Evolutionary conservation across 23 tunicate genomes (phyloP), one percentile per base, ranked within the genome.

Genomic region (Halocynthia aurantium): DNA sequence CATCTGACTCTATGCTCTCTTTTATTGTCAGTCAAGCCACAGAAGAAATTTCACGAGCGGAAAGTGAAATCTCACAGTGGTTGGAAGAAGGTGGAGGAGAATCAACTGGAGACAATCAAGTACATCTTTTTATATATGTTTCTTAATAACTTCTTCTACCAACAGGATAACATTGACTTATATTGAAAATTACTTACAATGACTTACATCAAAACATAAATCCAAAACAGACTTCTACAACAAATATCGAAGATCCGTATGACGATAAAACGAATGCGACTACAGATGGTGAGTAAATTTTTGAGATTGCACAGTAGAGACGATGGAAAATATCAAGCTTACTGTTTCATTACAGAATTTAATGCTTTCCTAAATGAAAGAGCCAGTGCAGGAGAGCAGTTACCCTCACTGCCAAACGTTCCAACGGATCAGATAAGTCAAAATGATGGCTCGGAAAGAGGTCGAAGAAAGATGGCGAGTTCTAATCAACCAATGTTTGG

Each of bases 21-120:
- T 58, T 13, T 2, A 15, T 58, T 58, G 1, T 13, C 63, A 58
- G 63, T 13, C 63, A 15, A 10, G 15, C 70, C 9, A 65, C 31
- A 10, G 15, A 40, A 11, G 70, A 65, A 15, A 10, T 65, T 40
- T 20, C 70, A 10, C 70, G 6, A 15, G 19, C 93, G 40, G 83
- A 84, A 80, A 53, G 62, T 9, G 96, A 89, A 76, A 84, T 89
- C 50, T 88, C 84, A 69, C 82, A 84, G 49, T 89, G 96, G 96
- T 55, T 89, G 40, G 66, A 75, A 53, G 60, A 80, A 6, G 82
- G 85, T 64, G 86, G 83, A 15, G n/a, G 61, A 53, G 78, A 73
- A 44, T 9, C 62, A 52, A 49, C 78, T 50, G 50, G 18, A 13
- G 44, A 31, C 1, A 31, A 31, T 31, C 44, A 31, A 31, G 44